A percentile compares a stretch with the other conserved stretches of the same genome.
These are phyloP conservation scores for Coilia nasus DNA, from an alignment of 2,797 vertebrate species.

Conservation along the genomic window DNA sequence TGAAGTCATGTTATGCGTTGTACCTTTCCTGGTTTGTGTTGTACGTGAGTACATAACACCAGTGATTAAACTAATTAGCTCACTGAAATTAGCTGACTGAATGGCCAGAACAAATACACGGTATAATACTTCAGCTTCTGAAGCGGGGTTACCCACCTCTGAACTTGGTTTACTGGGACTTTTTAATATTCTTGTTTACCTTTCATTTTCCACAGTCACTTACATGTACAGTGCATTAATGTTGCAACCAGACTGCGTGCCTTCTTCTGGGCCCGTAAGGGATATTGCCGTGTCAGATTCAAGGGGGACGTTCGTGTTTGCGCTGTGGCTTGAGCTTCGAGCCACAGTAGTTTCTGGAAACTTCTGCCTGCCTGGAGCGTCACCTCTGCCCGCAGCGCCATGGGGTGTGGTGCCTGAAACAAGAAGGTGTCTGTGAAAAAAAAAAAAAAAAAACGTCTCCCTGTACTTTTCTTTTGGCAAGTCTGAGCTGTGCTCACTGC, in stretches of 20 bases:
- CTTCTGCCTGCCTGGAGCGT: background rate
- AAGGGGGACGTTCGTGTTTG: background rate
- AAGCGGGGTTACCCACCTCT: too few species aligned
- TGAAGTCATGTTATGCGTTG: too few species aligned
- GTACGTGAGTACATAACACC: too few species aligned
- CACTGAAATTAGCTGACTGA: too few species aligned
- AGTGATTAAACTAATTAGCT: too few species aligned
- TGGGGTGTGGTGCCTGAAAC: background rate
- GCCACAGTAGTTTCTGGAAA: background rate
- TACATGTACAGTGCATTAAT: background rate
- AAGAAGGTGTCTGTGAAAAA: constrained; percentile 9
- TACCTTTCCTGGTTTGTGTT: too few species aligned
- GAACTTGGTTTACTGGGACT: background rate
- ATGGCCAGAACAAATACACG: too few species aligned
- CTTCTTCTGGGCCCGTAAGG: background rate
- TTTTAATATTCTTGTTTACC: background rate
- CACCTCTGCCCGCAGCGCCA: background rate
- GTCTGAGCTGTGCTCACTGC: constrained; percentile 2
- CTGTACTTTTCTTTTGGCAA: constrained; percentile 13
- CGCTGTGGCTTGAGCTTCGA: background rate
- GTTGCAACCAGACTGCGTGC: background rate
- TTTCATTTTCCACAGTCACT: background rate
- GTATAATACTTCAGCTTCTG: too few species aligned
- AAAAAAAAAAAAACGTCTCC: background rate
- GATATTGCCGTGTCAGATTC: background rate